These are phyloP conservation scores for Ypsolopha sequella DNA, from an alignment of 2,888 invertebrate species.

Conservation along the genomic window DNA sequence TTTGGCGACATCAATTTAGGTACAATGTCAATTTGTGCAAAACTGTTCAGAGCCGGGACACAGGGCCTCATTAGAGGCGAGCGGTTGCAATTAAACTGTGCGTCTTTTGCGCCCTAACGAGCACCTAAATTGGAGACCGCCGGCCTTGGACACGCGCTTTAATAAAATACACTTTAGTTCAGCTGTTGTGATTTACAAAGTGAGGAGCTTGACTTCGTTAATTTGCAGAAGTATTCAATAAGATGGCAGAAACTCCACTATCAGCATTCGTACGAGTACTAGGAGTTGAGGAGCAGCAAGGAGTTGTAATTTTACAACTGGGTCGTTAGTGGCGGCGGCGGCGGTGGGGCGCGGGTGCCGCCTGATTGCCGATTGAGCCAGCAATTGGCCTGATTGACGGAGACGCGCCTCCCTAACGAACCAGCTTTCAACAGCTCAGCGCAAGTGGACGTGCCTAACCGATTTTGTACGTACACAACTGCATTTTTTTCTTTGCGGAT, in stretches of 20 bases:
- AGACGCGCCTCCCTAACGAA: conserved; percentile 61
- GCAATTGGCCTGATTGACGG: conserved; percentile 71
- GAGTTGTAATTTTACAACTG: conserved; percentile 51
- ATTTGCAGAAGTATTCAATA: not conserved
- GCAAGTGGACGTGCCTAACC: conserved; percentile 39
- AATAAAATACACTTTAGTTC: conserved; percentile 28
- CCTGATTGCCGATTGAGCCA: conserved; percentile 70
- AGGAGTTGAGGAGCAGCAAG: conserved; percentile 25
- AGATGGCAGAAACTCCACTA: not conserved
- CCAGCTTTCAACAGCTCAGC: conserved; percentile 49
- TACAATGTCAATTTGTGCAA: conserved; percentile 63
- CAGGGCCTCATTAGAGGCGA: conserved; percentile 62
- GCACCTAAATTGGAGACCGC: conserved; percentile 57
- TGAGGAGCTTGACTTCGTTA: not conserved
- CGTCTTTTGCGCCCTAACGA: conserved; percentile 68
- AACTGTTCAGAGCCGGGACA: conserved; percentile 42
- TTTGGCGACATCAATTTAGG: conserved; percentile 54
- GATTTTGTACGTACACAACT: conserved; percentile 3
- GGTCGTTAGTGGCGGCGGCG: conserved; percentile 48
- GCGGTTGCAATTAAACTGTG: conserved; percentile 64
- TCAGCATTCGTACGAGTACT: conserved; percentile 18
- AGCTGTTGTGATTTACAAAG: not conserved
- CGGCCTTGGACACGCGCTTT: conserved; percentile 50
- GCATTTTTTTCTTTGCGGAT: not conserved
- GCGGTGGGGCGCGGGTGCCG: conserved; percentile 23